Percentiles rank a stretch among this genome's conserved stretches.
phyloP scores from a whole-genome alignment of 2,888 invertebrate species.

The Suillia variegata region DNA sequence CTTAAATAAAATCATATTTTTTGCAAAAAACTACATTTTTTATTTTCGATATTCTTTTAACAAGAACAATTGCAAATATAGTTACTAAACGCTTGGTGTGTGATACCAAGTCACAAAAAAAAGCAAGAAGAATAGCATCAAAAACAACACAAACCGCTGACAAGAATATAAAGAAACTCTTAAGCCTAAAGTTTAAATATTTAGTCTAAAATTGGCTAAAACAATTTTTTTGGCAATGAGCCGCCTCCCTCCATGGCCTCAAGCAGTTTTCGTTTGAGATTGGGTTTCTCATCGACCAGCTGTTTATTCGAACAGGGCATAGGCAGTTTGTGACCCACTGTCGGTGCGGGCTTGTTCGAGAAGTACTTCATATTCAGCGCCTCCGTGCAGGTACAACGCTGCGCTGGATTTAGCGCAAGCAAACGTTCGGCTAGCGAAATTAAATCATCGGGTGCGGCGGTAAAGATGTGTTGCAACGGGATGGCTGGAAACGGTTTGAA shows the following conservation, averaged over 20 bases:
- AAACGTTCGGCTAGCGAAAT: slow-evolving; percentile 79
- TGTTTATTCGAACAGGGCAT: slow-evolving; percentile 41
- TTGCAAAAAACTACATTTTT: not conserved
- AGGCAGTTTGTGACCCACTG: slow-evolving; percentile 82
- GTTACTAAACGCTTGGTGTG: no score
- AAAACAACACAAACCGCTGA: not conserved
- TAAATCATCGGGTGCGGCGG: slow-evolving; percentile 92
- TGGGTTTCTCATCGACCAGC: slow-evolving; percentile 63
- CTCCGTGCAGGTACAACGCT: slow-evolving; percentile 80
- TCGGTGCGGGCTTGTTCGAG: slow-evolving; percentile 87
- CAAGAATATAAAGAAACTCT: no score
- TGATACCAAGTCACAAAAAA: no score
- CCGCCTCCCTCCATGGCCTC: slow-evolving; percentile 68
- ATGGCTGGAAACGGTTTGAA: slow-evolving; percentile 87
- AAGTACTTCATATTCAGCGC: slow-evolving; percentile 91
- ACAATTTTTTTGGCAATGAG: slow-evolving; percentile 65
- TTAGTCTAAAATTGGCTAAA: slow-evolving; percentile 32
- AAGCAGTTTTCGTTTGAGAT: slow-evolving; percentile 70
- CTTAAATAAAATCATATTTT: not conserved
- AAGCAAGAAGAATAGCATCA: not conserved
- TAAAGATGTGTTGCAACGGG: slow-evolving; percentile 89
- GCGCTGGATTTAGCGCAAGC: slow-evolving; percentile 81
- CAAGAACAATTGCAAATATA: no score
- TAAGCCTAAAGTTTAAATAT: no score
- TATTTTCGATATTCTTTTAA: not conserved